Conservation (phyloP, 1,140 invertebrate genomes). For the Lutraria rhynchaena region DNA sequence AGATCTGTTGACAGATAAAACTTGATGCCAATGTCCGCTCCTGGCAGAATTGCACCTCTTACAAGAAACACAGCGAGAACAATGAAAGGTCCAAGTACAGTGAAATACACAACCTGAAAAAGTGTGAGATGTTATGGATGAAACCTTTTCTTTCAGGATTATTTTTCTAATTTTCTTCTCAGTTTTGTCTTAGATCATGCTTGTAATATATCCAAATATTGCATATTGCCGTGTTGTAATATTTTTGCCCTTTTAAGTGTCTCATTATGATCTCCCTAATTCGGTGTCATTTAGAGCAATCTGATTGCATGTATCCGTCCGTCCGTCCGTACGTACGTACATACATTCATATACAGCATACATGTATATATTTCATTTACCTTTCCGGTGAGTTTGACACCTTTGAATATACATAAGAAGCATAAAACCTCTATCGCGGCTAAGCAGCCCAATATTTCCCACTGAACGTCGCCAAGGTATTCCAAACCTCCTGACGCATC, state of each 20-base stretch:
- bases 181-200: too few relatives aligned
- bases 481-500: constrained; percentile 73
- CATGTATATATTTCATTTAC: too few relatives aligned
- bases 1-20: constrained; percentile 86
- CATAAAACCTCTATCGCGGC: constrained; percentile 81
- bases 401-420: constrained; percentile 81
- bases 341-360: too few relatives aligned
- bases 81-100: constrained; percentile 95
- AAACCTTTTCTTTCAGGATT: too few relatives aligned
- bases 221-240: too few relatives aligned
- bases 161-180: too few relatives aligned
- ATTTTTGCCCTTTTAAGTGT: too few relatives aligned
- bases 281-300: too few relatives aligned
- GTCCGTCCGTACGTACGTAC: too few relatives aligned
- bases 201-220: too few relatives aligned
- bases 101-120: constrained; percentile 95
- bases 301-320: too few relatives aligned
- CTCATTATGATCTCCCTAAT: too few relatives aligned
- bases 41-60: constrained; percentile 94
- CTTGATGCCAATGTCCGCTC: constrained; percentile 88
- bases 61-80: constrained; percentile 95
- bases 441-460: constrained; percentile 78
- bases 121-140: constrained; percentile 17
- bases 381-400: constrained; percentile 85
- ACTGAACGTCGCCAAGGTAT: constrained; percentile 85